Conservation (phyloP, 2,797 vertebrate species). For the Acomys russatus region DNA sequence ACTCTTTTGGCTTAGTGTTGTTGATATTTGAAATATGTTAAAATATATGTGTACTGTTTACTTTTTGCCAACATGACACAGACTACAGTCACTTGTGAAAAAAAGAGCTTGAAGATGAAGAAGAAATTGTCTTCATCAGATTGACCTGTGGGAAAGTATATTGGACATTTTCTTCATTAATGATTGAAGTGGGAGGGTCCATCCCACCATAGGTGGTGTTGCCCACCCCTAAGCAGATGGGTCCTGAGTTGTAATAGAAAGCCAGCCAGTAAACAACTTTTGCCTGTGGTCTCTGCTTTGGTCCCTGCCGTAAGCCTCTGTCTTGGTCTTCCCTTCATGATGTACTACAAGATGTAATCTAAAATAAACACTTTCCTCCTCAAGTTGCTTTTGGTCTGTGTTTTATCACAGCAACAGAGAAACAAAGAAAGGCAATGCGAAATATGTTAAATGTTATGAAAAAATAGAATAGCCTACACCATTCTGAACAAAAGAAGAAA, state of each 20-base stretch:
- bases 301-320: no score
- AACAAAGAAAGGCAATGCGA: background rate
- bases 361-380: background rate
- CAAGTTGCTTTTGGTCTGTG: background rate
- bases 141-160: background rate
- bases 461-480: background rate
- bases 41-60: background rate
- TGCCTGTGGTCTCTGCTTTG: background rate
- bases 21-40: slow-evolving; percentile 47
- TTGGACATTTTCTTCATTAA: background rate
- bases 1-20: background rate
- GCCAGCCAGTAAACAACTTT: background rate
- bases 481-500: background rate
- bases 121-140: background rate
- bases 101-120: background rate
- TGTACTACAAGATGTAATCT: background rate
- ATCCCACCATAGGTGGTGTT: background rate
- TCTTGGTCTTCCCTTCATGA: background rate
- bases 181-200: background rate
- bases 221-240: background rate
- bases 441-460: background rate
- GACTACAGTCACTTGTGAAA: background rate
- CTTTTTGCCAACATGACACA: background rate
- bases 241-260: background rate
- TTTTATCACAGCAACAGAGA: background rate